A percentile compares a stretch with the other conserved stretches of the same genome.
These are phyloP conservation scores for Leuctra nigra DNA, from an alignment of 2,888 invertebrate genomes.

Conservation along the genomic window DNA sequence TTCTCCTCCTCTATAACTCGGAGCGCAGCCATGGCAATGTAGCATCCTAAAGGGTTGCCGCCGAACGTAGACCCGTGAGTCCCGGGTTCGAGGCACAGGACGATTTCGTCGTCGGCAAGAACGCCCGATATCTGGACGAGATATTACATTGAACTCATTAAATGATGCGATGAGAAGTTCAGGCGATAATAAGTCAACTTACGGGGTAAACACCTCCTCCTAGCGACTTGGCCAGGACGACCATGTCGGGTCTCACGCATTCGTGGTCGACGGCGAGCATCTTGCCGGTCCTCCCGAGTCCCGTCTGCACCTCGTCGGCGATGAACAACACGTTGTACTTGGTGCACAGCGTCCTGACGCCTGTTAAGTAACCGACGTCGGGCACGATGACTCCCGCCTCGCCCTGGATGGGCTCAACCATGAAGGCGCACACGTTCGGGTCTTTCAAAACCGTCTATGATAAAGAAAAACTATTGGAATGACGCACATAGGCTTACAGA, in stretches of 20 bases:
- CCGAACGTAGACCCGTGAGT: conserved; percentile 96
- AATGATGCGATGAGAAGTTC: too few relatives aligned
- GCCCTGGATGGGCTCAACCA: conserved; percentile 97
- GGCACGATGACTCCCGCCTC: conserved; percentile 94
- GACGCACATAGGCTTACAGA: not conserved
- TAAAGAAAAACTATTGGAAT: not conserved
- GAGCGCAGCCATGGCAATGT: conserved; percentile 78
- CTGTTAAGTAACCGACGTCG: conserved; percentile 69
- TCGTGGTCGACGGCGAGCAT: conserved; percentile 81
- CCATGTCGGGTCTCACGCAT: conserved; percentile 78
- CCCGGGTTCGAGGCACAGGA: conserved; percentile 83
- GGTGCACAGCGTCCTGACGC: conserved; percentile 77
- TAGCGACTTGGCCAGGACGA: conserved; percentile 88
- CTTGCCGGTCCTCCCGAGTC: conserved; percentile 83
- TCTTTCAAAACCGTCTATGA: conserved; percentile 60
- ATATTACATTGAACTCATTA: too few relatives aligned
- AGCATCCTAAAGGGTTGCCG: conserved; percentile 90
- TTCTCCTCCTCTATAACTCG: conserved; percentile 82
- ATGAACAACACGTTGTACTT: conserved; percentile 89
- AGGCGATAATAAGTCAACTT: too few relatives aligned
- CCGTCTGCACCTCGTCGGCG: conserved; percentile 94
- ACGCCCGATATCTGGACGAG: conserved; percentile 70
- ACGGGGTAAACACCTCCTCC: conserved; percentile 89
- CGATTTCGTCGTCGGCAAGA: conserved; percentile 73
- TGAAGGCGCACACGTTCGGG: conserved; percentile 83